These are phyloP conservation scores for Neopipo cinnamomea DNA, from an alignment of 2,113 vertebrate species.

Conservation along the genomic window DNA sequence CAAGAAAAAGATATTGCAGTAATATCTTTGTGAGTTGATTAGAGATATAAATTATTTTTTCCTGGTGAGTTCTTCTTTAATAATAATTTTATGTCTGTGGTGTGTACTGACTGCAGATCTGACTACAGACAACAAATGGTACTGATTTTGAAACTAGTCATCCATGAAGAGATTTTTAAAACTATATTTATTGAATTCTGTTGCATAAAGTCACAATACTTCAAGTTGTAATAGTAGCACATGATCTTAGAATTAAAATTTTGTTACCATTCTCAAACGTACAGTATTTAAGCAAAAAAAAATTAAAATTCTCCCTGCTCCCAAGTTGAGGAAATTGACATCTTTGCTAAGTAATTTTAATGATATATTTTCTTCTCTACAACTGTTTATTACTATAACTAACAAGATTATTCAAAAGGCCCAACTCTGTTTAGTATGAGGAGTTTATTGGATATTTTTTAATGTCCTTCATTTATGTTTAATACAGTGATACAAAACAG, in stretches of 20 bases:
- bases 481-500: background rate
- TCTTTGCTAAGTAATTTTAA: background rate
- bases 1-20: background rate
- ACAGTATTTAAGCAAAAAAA: background rate
- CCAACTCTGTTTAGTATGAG: background rate
- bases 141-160: background rate
- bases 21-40: background rate
- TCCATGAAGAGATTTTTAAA: background rate
- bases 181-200: background rate
- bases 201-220: background rate
- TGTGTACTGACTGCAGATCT: background rate
- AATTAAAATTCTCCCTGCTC: background rate
- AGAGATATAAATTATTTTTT: conserved; percentile 2
- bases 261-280: background rate
- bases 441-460: background rate
- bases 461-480: background rate
- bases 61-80: background rate
- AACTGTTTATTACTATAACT: background rate
- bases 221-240: background rate
- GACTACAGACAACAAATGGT: background rate
- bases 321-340: background rate
- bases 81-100: background rate
- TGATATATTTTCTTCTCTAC: background rate
- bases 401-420: background rate
- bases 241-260: conserved; percentile 34